Base-by-base conservation (phyloP, 2,888 invertebrate species). In the Rotaria macrura region DNA sequence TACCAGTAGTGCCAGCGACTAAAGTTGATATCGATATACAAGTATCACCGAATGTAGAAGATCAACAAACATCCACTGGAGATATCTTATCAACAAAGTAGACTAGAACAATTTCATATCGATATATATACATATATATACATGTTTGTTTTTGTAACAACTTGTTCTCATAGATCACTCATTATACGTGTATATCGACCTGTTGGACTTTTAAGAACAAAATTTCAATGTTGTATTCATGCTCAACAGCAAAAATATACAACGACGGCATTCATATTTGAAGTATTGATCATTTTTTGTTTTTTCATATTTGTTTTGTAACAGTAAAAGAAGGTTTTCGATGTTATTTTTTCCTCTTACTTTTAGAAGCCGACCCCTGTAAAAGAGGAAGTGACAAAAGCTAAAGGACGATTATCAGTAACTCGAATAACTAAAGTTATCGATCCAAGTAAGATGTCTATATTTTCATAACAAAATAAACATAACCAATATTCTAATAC, bases 21-120 rank as follows among this genome's bases (percentile, higher is more conserved):
- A 40, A 79, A 79, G n/a, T 43, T n/a, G 79, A 79, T 43, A n/a
- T 79, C n/a, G 79, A 79, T 25, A 79, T 79, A 25, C 79, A 79
- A 79, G 79, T 17, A n/a, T 10, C 9, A 43, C 79, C 79, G 23
- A 20, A 25, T 43, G 9, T 43, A 1, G 79, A 79, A 25, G 43
- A 79, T 43, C 79, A 79, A n/a, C 25, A 79, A 25, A 79, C 79
- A 79, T 79, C 43, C 4, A 79, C 79, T 25, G 79, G 79, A 14
- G 79, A 79, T 43, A 23, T 79, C 12, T 10, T 79, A 9, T 79
- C 79, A 43, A n/a, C 79, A 25, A 79, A 79, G 79, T 79, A 79
- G 34, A n/a, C 25, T n/a, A 25, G 10, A 40, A 25, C 17, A 38
- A 3, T 14, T 9, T n/a, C 14, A n/a, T 1, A 29, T 2, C 29